Conservation (phyloP, 2,797 vertebrate genomes). For the Brachymystax lenok region DNA sequence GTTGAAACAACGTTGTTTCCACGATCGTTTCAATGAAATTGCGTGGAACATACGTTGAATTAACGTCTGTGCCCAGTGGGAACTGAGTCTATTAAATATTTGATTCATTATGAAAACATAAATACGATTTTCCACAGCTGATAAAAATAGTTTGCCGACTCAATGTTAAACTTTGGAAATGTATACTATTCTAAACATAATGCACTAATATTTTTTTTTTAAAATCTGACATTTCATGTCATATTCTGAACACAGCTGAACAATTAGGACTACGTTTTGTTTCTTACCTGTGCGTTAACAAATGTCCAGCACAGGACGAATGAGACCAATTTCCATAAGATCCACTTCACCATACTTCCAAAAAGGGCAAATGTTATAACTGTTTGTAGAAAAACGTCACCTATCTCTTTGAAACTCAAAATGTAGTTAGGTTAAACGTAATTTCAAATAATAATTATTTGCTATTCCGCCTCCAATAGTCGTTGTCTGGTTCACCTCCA, state of each 20-base stretch:
- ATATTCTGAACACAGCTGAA: background rate
- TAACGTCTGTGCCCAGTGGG: too few relatives aligned
- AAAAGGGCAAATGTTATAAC: background rate
- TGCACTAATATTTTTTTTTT: background rate
- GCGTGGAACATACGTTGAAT: too few relatives aligned
- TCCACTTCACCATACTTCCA: slow-evolving; percentile 6
- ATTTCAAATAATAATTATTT: background rate
- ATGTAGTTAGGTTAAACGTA: background rate
- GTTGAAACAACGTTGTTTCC: too few relatives aligned
- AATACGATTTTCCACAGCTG: too few relatives aligned
- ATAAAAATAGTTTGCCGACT: too few relatives aligned
- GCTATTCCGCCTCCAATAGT: background rate
- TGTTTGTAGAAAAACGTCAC: background rate
- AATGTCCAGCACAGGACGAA: slow-evolving; percentile 54
- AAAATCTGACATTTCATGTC: background rate
- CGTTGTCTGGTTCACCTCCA: background rate
- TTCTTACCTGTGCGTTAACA: slow-evolving; percentile 67
- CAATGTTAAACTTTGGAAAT: background rate
- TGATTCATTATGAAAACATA: background rate
- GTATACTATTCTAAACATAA: background rate
- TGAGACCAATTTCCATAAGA: slow-evolving; percentile 46
- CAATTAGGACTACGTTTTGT: background rate
- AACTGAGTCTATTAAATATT: background rate
- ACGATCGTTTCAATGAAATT: too few relatives aligned
- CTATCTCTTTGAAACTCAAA: background rate